Conservation (phyloP, 2,113 vertebrate species). For the Nyctereutes procyonoides region DNA sequence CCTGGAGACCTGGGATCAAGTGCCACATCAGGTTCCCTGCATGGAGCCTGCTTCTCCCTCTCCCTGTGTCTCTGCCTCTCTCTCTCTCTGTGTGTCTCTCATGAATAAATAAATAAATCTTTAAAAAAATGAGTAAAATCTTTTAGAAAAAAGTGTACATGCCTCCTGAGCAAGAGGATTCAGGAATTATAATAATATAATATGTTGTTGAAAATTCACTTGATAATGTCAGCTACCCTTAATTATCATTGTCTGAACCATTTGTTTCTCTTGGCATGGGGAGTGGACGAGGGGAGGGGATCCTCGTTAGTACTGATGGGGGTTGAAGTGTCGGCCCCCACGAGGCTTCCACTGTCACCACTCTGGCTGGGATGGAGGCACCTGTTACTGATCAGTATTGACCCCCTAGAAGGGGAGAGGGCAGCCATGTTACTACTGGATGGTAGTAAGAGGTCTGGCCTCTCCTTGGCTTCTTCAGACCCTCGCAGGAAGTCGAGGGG, state of each 20-base stretch:
- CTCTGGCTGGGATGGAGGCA: not conserved
- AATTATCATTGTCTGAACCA: not conserved
- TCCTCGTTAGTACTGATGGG: not conserved
- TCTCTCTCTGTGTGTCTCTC: no score
- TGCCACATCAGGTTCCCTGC: no score
- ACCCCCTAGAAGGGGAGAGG: not conserved
- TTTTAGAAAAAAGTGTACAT: not conserved
- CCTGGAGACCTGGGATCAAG: no score
- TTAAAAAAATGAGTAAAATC: no score
- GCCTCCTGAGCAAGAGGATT: not conserved
- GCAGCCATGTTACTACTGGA: not conserved
- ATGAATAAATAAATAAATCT: no score
- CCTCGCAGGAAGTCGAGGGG: not conserved
- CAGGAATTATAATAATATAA: not conserved
- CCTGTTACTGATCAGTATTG: not conserved
- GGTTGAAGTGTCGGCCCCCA: fast-evolving
- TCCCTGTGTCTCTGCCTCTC: no score
- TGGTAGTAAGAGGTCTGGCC: not conserved
- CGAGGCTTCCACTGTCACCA: not conserved
- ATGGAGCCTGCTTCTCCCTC: no score
- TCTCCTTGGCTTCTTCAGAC: not conserved
- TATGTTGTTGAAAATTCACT: not conserved
- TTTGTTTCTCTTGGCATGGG: not conserved
- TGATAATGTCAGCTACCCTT: not conserved
- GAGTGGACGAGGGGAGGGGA: no score